Evolutionary conservation across 2,888 invertebrate species (phyloP), one percentile per base, ranked within the genome.

Genomic region (Dorcus hopei): DNA sequence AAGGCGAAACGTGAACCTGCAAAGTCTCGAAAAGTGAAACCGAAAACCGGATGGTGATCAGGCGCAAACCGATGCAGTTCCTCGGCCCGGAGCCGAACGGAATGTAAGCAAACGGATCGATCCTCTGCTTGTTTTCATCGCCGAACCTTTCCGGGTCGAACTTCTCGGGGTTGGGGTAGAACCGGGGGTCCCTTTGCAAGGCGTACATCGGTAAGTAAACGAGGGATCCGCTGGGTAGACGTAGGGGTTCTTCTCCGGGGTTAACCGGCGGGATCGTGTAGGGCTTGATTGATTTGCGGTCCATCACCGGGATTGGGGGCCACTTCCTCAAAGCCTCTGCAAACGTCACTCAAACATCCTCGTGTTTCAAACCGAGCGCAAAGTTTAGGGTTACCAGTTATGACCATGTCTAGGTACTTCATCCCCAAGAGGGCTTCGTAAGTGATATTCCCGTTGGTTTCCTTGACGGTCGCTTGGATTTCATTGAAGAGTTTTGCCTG

Each of bases 401-500:
- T 26, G 40, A 57, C 52, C 40, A 39, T 26, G 54, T 14, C 14
- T 14, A 14, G 14, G 14, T 14, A 14, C 14, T 14, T 14, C 14
- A 14, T 14, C 14, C 14, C 72, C 43, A 66, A 59, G 3, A 79
- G 50, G 5, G 71, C 65, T 41, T 78, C 77, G 58, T 77, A 77
- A 2, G 71, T 74, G 1, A 78, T 48, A 9, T 70, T 64, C 6
- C 70, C 71, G 2, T 47, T 38, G 45, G 69, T 63, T 48, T 66
- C 68, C 3, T 61, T 57, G 9, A 47, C 84, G 70, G 1, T 83
- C 81, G 81, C 79, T 9, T 73, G 77, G 38, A 87, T 82, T 75
- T 87, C 87, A 42, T 79, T 67, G 1, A 77, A 77, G 1, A 87
- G 73, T 53, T 72, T 80, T 3, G 80, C 77, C 70, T 87, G 87